Evolutionary conservation across 2,113 vertebrate genomes (phyloP), one percentile per base, ranked within the genome.

Genomic region (Lichenostomus cassidix): DNA sequence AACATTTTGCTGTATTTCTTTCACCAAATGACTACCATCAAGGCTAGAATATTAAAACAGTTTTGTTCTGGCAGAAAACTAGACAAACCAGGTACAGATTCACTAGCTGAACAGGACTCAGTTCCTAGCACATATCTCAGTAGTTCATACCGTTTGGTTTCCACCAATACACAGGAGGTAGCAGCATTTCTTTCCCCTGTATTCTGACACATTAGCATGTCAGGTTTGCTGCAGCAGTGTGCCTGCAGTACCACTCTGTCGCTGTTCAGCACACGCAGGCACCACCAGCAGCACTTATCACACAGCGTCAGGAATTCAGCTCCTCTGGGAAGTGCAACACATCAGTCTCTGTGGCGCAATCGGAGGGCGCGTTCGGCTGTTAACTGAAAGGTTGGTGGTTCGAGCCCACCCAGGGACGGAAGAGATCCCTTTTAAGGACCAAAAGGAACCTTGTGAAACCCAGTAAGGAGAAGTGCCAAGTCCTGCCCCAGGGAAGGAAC

Each of bases 341-440:
- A 28, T 3, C 20, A 0, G 97, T 98, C 97, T 98, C 97, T 98
- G 98, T 98, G 97, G 98, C 84, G 97, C 97, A 98, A 98, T 92
- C 5, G 97, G 98, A 96, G 90, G 98, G 98, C 96, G 96, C 93
- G 68, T 98, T 98, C 94, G 92, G 97, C 97, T 98, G 97, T 98
- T 98, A 98, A 98, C 98, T 27, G 97, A 98, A 98, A 98, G 98
- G 97, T 90, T 98, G 98, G 98, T 98, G 98, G 97, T 98, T 98
- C 97, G 35, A 98, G 97, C 98, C 98, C 97, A 98, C 97, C 98
- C 98, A 97, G 97, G 97, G 98, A 98, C 91, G 50, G 33, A 15
- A 10, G 12, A 16, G 33, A 21, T 74, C 15, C 9, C 7, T 90
- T 95, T 94, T 92, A 55, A 29, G 7, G 7, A 4, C 19, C 4